phyloP scores from a whole-genome alignment of 1,140 invertebrate genomes.

The Bicyclus anynana region DNA sequence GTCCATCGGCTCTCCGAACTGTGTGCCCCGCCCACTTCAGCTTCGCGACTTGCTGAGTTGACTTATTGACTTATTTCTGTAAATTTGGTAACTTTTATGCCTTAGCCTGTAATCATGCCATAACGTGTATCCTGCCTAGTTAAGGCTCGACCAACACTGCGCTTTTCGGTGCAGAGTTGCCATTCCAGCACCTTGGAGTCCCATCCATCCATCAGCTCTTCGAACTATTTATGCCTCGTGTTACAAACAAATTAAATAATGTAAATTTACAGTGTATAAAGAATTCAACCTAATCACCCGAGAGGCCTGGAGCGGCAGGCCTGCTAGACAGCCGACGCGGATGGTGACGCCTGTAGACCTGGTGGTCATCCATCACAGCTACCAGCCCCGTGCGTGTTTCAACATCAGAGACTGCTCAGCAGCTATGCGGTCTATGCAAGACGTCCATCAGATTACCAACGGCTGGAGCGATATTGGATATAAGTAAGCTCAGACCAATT shows the following conservation, averaged over 20 bases:
- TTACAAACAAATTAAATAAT: not conserved
- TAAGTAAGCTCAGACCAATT: constrained; percentile 68
- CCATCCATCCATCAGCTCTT: too few species aligned
- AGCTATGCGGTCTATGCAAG: constrained; percentile 79
- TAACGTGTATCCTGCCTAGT: too few species aligned
- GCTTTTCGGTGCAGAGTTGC: too few species aligned
- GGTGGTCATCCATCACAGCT: constrained; percentile 88
- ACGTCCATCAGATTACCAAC: constrained; percentile 75
- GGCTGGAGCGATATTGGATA: constrained; percentile 86
- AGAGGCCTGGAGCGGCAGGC: constrained; percentile 49
- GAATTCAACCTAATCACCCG: constrained; percentile 19
- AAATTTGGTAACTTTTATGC: too few species aligned
- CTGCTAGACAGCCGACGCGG: constrained; percentile 58
- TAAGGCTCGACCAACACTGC: too few species aligned
- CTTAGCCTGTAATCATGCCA: too few species aligned
- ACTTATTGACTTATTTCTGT: too few species aligned
- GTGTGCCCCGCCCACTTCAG: too few species aligned
- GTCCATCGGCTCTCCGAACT: too few species aligned
- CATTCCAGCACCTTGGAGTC: too few species aligned
- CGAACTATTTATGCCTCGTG: too few species aligned
- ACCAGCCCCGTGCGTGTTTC: constrained; percentile 79
- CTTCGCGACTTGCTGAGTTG: too few species aligned
- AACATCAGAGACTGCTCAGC: constrained; percentile 70
- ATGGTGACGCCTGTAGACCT: constrained; percentile 81
- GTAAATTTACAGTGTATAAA: constrained; percentile 1